These are phyloP conservation scores for Sinotaia quadrata DNA, from an alignment of 2,888 invertebrate genomes.

Conservation along the genomic window DNA sequence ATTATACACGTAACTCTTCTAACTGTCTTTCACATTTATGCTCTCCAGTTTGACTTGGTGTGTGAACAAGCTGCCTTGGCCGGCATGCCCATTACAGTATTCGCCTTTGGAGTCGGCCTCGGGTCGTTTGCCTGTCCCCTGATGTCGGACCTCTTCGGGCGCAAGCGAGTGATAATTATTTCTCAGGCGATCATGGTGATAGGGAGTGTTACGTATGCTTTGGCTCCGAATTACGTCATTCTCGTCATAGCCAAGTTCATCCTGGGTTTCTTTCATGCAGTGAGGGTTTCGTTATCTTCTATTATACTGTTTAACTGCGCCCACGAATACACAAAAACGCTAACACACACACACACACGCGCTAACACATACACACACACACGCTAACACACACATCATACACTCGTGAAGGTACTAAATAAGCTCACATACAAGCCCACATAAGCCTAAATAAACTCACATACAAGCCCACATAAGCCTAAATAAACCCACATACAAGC, in stretches of 20 bases:
- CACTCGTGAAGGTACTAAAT: no score
- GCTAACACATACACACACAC: no score
- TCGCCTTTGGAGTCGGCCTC: not conserved
- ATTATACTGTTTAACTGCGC: no score
- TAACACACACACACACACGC: no score
- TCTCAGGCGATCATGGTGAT: not conserved
- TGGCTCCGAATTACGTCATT: not conserved
- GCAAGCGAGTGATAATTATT: not conserved
- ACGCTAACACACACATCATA: no score
- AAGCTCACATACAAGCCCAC: no score
- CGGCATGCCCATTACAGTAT: not conserved
- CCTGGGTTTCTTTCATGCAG: not conserved
- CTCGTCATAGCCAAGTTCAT: not conserved
- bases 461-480: no score
- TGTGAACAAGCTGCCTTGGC: not conserved
- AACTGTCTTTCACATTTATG: no score
- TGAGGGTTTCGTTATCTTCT: not conserved
- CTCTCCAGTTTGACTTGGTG: constrained; percentile 15
- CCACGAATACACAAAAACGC: no score
- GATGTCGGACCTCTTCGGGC: constrained; percentile 6
- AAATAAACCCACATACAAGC: no score
- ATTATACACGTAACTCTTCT: no score
- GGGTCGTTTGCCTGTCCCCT: not conserved
- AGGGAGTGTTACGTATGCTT: not conserved
- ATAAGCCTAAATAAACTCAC: no score